Evolutionary conservation across 2,797 vertebrate genomes (phyloP).

Genomic region (Syncerus caffer): DNA sequence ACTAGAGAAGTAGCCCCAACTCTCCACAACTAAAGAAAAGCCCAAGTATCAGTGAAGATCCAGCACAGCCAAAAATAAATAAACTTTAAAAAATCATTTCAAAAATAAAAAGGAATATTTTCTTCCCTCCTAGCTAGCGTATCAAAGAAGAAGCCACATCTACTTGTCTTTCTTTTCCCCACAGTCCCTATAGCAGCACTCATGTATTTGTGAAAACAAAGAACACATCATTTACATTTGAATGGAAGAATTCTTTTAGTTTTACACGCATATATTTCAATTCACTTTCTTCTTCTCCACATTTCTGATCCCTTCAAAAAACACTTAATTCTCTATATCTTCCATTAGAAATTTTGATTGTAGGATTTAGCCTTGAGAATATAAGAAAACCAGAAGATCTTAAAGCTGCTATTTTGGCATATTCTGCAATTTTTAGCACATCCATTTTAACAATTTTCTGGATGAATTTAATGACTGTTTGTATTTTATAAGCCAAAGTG

Average conservation of each 20-base stretch:
- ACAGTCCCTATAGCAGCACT: background rate
- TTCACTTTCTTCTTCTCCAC: background rate
- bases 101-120: background rate
- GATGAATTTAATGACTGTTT: conserved; percentile 71
- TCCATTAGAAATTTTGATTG: background rate
- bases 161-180: background rate
- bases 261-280: background rate
- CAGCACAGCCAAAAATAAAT: background rate
- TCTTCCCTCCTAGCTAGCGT: background rate
- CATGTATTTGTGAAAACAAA: background rate
- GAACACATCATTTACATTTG: background rate
- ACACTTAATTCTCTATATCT: background rate
- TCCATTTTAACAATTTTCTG: conserved; percentile 59
- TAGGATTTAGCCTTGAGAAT: background rate
- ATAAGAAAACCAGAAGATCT: conserved; percentile 28
- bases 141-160: background rate
- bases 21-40: background rate
- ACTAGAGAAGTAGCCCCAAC: background rate
- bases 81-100: background rate
- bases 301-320: background rate
- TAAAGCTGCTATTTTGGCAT: conserved; percentile 44
- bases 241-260: background rate
- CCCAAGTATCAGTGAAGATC: background rate
- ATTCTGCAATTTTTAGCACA: conserved; percentile 28
- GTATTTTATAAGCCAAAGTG: conserved; percentile 64